Conservation (phyloP, 2,113 vertebrate genomes). For the Propithecus coquereli region DNA sequence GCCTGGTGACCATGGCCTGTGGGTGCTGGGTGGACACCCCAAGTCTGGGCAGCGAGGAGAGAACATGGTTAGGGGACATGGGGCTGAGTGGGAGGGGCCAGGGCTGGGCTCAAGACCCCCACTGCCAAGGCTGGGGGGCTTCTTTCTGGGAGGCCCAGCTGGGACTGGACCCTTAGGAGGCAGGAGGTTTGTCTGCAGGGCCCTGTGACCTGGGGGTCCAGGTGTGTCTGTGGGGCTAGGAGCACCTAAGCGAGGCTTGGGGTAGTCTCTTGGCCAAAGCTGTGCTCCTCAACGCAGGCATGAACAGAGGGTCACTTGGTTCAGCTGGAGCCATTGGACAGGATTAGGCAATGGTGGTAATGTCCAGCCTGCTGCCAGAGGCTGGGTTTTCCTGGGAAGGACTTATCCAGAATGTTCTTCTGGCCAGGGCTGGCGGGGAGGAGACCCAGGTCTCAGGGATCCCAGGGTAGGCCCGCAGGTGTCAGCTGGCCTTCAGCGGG, state of each 20-base stretch:
- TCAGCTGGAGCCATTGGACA: no score
- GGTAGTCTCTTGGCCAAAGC: neutral
- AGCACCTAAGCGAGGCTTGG: no score
- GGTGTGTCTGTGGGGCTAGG: neutral
- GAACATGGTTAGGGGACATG: neutral
- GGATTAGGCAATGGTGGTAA: neutral
- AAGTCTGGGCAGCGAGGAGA: neutral
- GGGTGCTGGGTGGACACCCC: neutral
- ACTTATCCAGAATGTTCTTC: rapidly evolving
- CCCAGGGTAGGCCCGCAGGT: neutral
- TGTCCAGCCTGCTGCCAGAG: neutral
- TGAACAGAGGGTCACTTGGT: neutral
- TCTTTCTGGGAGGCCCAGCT: neutral
- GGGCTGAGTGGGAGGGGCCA: neutral
- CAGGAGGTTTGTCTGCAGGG: neutral
- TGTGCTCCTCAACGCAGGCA: rapidly evolving
- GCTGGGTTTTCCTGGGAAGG: neutral
- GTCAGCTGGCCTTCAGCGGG: neutral
- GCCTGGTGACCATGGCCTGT: neutral
- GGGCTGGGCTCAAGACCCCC: neutral
- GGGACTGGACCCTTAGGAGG: neutral
- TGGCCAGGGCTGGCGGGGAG: neutral
- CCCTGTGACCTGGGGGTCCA: neutral
- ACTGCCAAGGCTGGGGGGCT: neutral
- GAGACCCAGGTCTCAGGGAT: no score